Evolutionary conservation across 2,888 invertebrate genomes (phyloP), one percentile per base, ranked within the genome.

Genomic region (Beris chalybata): DNA sequence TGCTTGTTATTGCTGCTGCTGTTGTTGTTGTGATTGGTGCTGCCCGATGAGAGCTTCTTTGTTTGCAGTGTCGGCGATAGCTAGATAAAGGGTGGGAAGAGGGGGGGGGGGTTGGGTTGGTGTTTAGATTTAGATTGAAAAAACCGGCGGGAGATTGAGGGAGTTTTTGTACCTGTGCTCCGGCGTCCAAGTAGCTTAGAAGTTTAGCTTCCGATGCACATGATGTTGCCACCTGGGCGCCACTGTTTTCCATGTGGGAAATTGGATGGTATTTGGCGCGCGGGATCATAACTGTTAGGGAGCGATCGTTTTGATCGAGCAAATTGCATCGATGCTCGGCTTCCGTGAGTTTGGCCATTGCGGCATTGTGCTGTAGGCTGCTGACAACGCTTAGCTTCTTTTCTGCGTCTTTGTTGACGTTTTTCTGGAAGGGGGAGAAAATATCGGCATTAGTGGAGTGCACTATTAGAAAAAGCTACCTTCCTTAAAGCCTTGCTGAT

Each of bases 221-320:
- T 3, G 61, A 58, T 1, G 63, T 65, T 11, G 47, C 13, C 11
- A 4, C 22, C 29, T 29, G 12, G 1, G 15, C 38, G 5, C 12
- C 52, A 3, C 6, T 11, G 12, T 43, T 38, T 11, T 50, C 11
- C 1, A 83, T 77, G 29, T 84, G 82, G 0, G 85, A 85, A 2
- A 86, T 85, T 5, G 90, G 88, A 70, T 91, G 88, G 69, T 93
- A 89, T 72, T 92, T 88, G 0, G 92, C 93, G 68, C 94, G 84
- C 0, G 94, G 94, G 70, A 93, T 94, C 89, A 93, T 92, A 43
- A 93, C 91, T 0, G 92, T 91, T 57, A 93, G 83, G 0, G 91
- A 91, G 45, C 90, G 80, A 74, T 87, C 86, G 52, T 85, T 82
- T 75, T 87, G 86, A n/a, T 86, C 86, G 0, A 81, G 73, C 38